Conservation (phyloP, 2,888 invertebrate genomes). For the Lycophotia porphyrea region DNA sequence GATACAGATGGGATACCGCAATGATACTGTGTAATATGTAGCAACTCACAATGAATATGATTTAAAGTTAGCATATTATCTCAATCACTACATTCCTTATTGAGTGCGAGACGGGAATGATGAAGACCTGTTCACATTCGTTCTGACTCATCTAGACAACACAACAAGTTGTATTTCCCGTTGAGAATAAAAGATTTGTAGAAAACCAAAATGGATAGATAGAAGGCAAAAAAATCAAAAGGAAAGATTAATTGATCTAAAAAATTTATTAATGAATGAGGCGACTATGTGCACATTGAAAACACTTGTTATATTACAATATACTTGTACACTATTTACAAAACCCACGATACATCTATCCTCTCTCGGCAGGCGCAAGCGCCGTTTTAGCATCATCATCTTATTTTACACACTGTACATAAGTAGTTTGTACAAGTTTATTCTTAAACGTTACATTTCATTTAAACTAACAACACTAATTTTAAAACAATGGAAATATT, state of each 20-base stretch:
- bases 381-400: slow-evolving; percentile 67
- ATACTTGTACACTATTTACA: slow-evolving; percentile 89
- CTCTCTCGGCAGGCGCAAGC: slow-evolving; percentile 67
- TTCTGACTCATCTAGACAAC: slow-evolving; percentile 11
- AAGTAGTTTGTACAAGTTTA: slow-evolving; percentile 89
- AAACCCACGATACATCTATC: slow-evolving; percentile 75
- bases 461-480: slow-evolving; percentile 80
- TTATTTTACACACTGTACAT: slow-evolving; percentile 85
- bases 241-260: slow-evolving; percentile 86
- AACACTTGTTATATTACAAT: slow-evolving; percentile 88
- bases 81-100: neutral
- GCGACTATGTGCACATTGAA: slow-evolving; percentile 91
- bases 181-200: slow-evolving; percentile 35
- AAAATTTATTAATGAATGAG: slow-evolving; percentile 90
- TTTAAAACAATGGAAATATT: slow-evolving; percentile 89
- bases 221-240: slow-evolving; percentile 74
- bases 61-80: neutral
- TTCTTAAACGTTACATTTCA: slow-evolving; percentile 75
- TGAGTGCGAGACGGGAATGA: neutral
- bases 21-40: neutral
- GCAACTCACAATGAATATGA: neutral
- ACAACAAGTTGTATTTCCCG: slow-evolving; percentile 40
- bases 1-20: neutral
- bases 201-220: slow-evolving; percentile 61
- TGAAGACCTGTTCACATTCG: neutral